phyloP scores from a whole-genome alignment of 2,888 invertebrate genomes.

The Nomada hirtipes region DNA sequence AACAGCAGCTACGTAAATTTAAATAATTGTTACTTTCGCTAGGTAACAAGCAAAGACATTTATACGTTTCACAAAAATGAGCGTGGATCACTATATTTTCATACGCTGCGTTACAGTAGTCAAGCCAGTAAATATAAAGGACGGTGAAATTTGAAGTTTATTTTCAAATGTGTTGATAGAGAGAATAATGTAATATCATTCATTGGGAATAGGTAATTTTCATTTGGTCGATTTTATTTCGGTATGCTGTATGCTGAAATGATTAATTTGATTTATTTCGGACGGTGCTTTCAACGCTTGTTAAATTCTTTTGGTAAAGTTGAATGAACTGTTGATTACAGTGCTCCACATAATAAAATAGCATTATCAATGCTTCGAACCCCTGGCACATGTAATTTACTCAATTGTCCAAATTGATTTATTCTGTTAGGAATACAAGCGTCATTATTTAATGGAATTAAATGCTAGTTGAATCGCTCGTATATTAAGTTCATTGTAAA shows the following conservation, averaged over 20 bases:
- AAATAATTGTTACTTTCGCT: no score
- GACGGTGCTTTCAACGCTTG: neutral
- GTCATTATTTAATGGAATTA: neutral
- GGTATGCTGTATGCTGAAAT: neutral
- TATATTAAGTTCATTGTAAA: slow-evolving; percentile 1
- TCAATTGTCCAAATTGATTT: slow-evolving; percentile 23
- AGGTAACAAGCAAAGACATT: neutral
- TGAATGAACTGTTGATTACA: slow-evolving; percentile 13
- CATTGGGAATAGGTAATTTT: slow-evolving; percentile 7
- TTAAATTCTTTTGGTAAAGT: slow-evolving; percentile 7
- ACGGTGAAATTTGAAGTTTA: neutral
- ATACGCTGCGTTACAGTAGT: neutral
- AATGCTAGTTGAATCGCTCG: neutral
- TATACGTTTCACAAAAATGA: neutral
- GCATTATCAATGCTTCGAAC: neutral
- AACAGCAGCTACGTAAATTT: neutral
- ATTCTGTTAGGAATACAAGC: neutral
- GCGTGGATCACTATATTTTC: neutral
- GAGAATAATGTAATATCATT: neutral
- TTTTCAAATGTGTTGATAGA: neutral
- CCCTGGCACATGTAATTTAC: neutral
- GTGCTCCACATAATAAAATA: slow-evolving; percentile 9
- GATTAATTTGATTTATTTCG: slow-evolving; percentile 12
- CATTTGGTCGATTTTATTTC: neutral
- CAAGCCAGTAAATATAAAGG: neutral